These are phyloP conservation scores for Corbicula japonica DNA, from an alignment of 2,888 invertebrate species.

Conservation along the genomic window DNA sequence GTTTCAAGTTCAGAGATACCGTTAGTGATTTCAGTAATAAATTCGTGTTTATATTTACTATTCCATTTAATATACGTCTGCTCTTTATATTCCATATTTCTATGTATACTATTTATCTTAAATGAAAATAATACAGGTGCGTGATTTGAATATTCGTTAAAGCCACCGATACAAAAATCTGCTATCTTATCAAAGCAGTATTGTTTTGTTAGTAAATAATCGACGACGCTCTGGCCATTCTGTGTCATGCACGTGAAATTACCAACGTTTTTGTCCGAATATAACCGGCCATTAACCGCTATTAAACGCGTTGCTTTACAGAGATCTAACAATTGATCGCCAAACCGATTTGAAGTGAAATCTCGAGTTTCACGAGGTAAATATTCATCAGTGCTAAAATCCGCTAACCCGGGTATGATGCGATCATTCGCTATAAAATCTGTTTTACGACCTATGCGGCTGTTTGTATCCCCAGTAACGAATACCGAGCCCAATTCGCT, in stretches of 20 bases:
- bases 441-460: not conserved
- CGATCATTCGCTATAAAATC: not conserved
- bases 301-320: slow-evolving; percentile 20
- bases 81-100: not conserved
- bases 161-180: slow-evolving; percentile 8
- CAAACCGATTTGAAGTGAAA: slow-evolving; percentile 20
- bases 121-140: slow-evolving; percentile 18
- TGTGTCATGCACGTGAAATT: slow-evolving; percentile 23
- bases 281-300: slow-evolving; percentile 8
- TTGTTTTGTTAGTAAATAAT: slow-evolving; percentile 13
- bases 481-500: not conserved
- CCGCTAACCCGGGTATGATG: not conserved
- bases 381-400: not conserved
- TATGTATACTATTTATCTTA: not conserved
- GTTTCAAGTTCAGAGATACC: too few relatives aligned
- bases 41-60: not conserved
- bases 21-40: not conserved
- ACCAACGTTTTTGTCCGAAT: not conserved
- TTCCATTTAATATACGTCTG: not conserved
- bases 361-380: not conserved
- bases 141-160: slow-evolving; percentile 24
- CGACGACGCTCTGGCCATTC: slow-evolving; percentile 24
- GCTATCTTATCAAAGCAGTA: not conserved
- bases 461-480: not conserved
- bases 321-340: slow-evolving; percentile 30